phyloP scores from a whole-genome alignment of 2,888 invertebrate genomes.

The Buathra laborator region DNA sequence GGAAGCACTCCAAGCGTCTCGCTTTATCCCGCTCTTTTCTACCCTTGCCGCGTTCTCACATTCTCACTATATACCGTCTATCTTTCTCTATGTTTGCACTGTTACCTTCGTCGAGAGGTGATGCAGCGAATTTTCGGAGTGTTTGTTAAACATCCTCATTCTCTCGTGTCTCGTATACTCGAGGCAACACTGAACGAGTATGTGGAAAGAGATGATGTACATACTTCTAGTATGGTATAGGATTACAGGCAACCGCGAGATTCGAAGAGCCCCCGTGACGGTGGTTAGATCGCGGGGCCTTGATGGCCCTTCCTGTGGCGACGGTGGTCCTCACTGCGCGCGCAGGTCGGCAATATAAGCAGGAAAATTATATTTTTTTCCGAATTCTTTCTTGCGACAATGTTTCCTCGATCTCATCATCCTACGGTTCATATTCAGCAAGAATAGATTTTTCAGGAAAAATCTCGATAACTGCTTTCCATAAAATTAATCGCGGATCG shows the following conservation, averaged over 20 bases:
- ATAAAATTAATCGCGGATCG: too few species aligned
- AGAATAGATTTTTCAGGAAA: too few species aligned
- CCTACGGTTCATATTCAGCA: too few species aligned
- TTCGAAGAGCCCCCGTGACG: slow-evolving; percentile 6
- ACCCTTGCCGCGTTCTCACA: slow-evolving; percentile 32
- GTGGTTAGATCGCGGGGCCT: background rate
- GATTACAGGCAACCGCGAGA: background rate
- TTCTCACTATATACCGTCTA: slow-evolving; percentile 24
- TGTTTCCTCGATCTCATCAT: background rate
- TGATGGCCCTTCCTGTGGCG: slow-evolving; percentile 1
- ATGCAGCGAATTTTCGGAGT: slow-evolving; percentile 81
- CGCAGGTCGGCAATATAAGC: background rate
- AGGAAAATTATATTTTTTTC: background rate
- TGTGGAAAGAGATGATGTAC: slow-evolving; percentile 30
- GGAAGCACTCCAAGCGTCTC: slow-evolving; percentile 74
- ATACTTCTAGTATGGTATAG: slow-evolving; percentile 21
- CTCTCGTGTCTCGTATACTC: slow-evolving; percentile 60
- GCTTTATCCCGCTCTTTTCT: slow-evolving; percentile 50
- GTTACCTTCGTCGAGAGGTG: slow-evolving; percentile 75
- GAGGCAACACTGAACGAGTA: slow-evolving; percentile 67
- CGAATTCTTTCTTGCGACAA: background rate
- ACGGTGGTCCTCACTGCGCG: background rate
- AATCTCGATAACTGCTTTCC: too few species aligned
- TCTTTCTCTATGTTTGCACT: slow-evolving; percentile 73
- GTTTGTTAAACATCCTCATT: slow-evolving; percentile 80